These are phyloP conservation scores for Chamaetylas fuelleborni DNA, from an alignment of 2,113 vertebrate genomes.

Conservation along the genomic window DNA sequence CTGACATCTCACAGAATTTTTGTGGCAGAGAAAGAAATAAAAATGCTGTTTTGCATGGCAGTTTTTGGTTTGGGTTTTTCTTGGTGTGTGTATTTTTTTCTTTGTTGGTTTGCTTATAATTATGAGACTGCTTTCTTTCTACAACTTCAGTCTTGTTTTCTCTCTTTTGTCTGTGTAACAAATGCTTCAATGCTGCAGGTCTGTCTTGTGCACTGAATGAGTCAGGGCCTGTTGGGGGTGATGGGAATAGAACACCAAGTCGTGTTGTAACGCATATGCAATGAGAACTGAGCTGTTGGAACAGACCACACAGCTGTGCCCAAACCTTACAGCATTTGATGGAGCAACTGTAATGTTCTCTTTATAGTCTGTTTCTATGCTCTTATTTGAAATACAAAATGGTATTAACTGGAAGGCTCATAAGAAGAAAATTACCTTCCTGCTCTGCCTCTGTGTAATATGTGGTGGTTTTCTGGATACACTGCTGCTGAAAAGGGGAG, in stretches of 20 bases:
- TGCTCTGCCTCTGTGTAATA: neutral
- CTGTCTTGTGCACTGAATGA: neutral
- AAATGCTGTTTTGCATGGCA: neutral
- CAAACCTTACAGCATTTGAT: neutral
- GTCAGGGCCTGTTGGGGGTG: neutral
- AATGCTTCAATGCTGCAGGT: neutral
- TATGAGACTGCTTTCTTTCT: neutral
- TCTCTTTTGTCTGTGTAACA: neutral
- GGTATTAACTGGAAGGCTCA: neutral
- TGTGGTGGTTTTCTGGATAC: neutral
- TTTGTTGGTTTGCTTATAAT: neutral
- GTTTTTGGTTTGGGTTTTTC: neutral
- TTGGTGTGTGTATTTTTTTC: too few species aligned
- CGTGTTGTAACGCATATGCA: neutral
- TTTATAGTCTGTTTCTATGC: neutral
- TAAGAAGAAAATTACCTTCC: neutral
- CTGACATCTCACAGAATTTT: neutral
- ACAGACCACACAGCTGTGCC: neutral
- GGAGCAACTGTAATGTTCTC: neutral
- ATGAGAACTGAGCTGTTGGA: neutral
- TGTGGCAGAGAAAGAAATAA: neutral
- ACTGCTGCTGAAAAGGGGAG: neutral
- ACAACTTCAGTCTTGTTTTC: neutral
- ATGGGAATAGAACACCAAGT: neutral
- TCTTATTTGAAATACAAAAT: neutral